phyloP scores from a whole-genome alignment of 2,888 invertebrate species.

The Lapara coniferarum region DNA sequence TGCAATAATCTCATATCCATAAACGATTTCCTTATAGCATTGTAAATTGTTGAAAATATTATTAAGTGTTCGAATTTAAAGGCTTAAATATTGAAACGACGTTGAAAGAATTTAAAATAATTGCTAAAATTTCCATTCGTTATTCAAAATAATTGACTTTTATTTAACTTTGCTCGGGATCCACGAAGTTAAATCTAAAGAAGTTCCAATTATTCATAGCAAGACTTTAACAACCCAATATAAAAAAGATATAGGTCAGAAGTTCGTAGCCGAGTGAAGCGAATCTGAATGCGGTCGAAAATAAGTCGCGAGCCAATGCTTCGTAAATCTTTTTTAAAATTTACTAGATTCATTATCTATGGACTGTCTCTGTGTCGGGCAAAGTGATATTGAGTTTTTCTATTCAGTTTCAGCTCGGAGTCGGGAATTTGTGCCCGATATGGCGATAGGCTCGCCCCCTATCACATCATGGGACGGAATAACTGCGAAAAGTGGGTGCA shows the following conservation, averaged over 20 bases:
- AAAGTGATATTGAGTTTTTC: too few relatives aligned
- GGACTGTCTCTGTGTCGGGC: too few relatives aligned
- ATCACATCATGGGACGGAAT: too few relatives aligned
- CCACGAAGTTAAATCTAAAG: not conserved
- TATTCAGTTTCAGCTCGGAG: too few relatives aligned
- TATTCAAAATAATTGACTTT: not conserved
- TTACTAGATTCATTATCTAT: not conserved
- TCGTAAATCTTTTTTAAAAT: not conserved
- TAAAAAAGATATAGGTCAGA: not conserved
- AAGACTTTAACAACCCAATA: not conserved
- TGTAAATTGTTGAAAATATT: not conserved
- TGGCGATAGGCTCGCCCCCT: too few relatives aligned
- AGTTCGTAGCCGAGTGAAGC: not conserved
- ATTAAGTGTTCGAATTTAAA: not conserved
- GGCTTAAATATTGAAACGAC: not conserved
- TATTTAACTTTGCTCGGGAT: not conserved
- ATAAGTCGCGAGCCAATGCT: not conserved
- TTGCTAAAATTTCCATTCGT: slow-evolving; percentile 1
- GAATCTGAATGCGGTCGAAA: not conserved
- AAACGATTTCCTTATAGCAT: too few relatives aligned
- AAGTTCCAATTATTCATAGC: not conserved
- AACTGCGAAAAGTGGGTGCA: too few relatives aligned
- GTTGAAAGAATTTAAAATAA: not conserved
- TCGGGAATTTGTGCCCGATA: too few relatives aligned
- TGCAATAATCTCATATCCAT: too few relatives aligned